A percentile compares a stretch with the other conserved stretches of the same genome.
These are phyloP conservation scores for Drosophila busckii DNA, from an alignment of 1,140 invertebrate genomes.

Conservation along the genomic window DNA sequence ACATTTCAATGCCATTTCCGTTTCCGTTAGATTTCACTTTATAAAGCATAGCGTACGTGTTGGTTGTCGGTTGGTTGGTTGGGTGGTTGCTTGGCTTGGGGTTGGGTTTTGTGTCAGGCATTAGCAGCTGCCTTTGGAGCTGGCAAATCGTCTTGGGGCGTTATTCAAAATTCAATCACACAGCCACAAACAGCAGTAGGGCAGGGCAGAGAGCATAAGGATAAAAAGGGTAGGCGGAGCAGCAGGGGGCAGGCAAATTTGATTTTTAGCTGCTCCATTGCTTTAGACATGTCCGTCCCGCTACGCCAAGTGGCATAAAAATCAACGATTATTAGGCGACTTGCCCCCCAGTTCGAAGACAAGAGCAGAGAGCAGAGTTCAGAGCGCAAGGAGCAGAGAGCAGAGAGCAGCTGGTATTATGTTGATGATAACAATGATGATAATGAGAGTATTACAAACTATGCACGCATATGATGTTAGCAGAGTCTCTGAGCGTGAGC, in stretches of 20 bases:
- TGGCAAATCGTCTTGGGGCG: conserved; percentile 10
- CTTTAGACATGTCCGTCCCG: conserved; percentile 2
- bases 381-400: conserved; percentile 4
- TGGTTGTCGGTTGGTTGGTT: no score
- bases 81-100: no score
- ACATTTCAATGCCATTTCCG: conserved; percentile 14
- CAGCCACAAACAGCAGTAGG: background rate
- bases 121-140: background rate
- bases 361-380: background rate
- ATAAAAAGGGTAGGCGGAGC: background rate
- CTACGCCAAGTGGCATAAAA: conserved; percentile 38
- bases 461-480: no score
- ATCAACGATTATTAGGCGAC: conserved; percentile 51
- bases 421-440: no score
- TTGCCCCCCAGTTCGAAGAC: no score
- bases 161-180: conserved; percentile 66
- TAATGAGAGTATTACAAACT: no score
- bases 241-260: conserved; percentile 15
- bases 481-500: no score
- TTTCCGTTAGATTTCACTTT: conserved; percentile 7
- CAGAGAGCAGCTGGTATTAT: conserved; percentile 2
- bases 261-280: conserved; percentile 31
- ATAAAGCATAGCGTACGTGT: background rate
- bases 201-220: background rate
- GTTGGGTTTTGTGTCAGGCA: background rate